Evolutionary conservation across 2,888 invertebrate genomes (phyloP).

Genomic region (Seladonia tumulorum): DNA sequence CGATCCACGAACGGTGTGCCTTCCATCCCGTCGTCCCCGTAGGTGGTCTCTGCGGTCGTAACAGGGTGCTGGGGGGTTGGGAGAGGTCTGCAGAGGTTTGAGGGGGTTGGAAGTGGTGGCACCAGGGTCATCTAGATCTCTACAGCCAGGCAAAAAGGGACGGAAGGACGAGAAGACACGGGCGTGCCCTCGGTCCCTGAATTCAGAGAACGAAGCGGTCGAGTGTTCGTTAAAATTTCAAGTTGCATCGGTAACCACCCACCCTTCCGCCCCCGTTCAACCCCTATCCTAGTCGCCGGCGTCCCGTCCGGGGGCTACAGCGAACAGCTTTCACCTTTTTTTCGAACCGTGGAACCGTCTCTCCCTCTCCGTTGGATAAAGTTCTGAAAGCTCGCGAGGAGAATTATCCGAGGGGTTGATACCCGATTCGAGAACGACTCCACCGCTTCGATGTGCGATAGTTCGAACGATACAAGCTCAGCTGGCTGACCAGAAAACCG

Average conservation of each 20-base stretch:
- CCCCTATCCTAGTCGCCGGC: not conserved
- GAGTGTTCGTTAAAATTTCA: slow-evolving; percentile 71
- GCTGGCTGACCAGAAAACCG: not conserved
- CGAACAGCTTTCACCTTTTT: slow-evolving; percentile 6
- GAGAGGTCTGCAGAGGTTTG: slow-evolving; percentile 1
- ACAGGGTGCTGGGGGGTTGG: slow-evolving; percentile 8
- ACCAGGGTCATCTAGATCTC: slow-evolving; percentile 39
- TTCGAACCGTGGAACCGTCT: not conserved
- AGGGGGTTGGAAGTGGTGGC: slow-evolving; percentile 1
- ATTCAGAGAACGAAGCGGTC: slow-evolving; percentile 48
- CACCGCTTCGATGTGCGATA: not conserved
- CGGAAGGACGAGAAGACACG: slow-evolving; percentile 25
- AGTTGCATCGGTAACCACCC: slow-evolving; percentile 65
- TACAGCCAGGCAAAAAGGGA: not conserved
- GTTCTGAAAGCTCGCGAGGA: not conserved
- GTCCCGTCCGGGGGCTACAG: not conserved
- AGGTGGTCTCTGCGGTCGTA: slow-evolving; percentile 32
- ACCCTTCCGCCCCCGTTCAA: not conserved
- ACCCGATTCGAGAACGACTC: not conserved
- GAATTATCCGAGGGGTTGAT: not conserved
- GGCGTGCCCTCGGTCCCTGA: slow-evolving; percentile 41
- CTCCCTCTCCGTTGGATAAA: not conserved
- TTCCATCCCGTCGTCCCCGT: slow-evolving; percentile 7
- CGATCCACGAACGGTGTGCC: slow-evolving; percentile 44
- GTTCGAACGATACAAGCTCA: slow-evolving; percentile 11